Evolutionary conservation across 2,888 invertebrate genomes (phyloP).

Genomic region (Lottia scabra): DNA sequence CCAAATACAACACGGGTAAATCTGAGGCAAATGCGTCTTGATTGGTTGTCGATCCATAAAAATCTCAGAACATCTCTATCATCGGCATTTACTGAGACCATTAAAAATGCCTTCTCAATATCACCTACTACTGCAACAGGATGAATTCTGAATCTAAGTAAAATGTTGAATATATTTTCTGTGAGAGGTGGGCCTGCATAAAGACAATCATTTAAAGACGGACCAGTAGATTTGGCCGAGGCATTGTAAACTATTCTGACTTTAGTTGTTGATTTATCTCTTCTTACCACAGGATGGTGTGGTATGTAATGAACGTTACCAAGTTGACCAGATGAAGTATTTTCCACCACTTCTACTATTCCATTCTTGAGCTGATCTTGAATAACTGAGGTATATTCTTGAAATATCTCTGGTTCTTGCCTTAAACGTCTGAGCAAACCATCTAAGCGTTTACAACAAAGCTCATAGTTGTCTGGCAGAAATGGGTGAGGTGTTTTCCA

Average conservation of each 20-base stretch:
- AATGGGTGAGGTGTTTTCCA: neutral
- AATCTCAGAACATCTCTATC: neutral
- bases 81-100: neutral
- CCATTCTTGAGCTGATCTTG: neutral
- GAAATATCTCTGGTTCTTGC: neutral
- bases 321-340: neutral
- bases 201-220: neutral
- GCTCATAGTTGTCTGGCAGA: neutral
- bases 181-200: neutral
- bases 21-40: neutral
- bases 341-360: neutral
- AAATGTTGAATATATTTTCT: neutral
- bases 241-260: neutral
- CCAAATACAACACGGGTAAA: neutral
- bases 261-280: neutral
- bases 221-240: neutral
- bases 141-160: constrained; percentile 1
- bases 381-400: neutral
- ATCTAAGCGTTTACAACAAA: neutral
- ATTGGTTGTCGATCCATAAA: neutral
- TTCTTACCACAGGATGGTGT: neutral
- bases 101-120: neutral
- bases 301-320: neutral
- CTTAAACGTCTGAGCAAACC: neutral
- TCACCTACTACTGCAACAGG: neutral